Evolutionary conservation across 2,797 vertebrate species (phyloP).

Genomic region (Pseudochromis fuscus): DNA sequence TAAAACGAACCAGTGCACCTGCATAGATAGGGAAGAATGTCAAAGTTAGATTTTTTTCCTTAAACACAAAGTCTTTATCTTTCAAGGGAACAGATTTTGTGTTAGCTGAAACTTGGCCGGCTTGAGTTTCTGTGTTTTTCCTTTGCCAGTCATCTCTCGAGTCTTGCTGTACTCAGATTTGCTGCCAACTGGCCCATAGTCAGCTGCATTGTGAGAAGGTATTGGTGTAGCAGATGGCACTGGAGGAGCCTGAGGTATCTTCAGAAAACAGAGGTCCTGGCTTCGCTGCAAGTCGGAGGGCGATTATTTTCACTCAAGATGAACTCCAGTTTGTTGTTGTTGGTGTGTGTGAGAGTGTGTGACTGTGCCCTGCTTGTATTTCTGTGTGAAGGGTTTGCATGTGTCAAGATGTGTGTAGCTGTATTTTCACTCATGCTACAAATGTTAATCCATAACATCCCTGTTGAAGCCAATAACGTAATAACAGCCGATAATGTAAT

Average conservation of each 20-base stretch:
- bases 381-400: slow-evolving; percentile 17
- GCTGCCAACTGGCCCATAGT: slow-evolving; percentile 81
- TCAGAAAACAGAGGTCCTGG: slow-evolving; percentile 75
- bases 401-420: slow-evolving; percentile 16
- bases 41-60: slow-evolving; percentile 40
- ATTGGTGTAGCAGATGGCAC: slow-evolving; percentile 79
- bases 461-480: too few relatives aligned
- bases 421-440: slow-evolving; percentile 5
- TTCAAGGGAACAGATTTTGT: slow-evolving; percentile 61
- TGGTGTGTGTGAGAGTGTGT: slow-evolving; percentile 29
- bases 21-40: slow-evolving; percentile 28
- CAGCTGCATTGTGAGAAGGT: slow-evolving; percentile 76
- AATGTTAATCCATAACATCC: slow-evolving; percentile 4
- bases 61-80: slow-evolving; percentile 59
- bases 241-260: slow-evolving; percentile 77
- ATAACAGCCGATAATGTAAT: too few relatives aligned
- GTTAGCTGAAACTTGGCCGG: slow-evolving; percentile 67
- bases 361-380: slow-evolving; percentile 12
- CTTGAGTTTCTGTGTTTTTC: slow-evolving; percentile 59
- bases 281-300: slow-evolving; percentile 55
- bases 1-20: slow-evolving; percentile 60
- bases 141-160: slow-evolving; percentile 75
- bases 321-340: slow-evolving; percentile 53
- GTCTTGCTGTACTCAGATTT: slow-evolving; percentile 72
- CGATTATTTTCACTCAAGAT: slow-evolving; percentile 69